Conservation (phyloP, 2,113 vertebrate species). For the Mesocricetus auratus region DNA sequence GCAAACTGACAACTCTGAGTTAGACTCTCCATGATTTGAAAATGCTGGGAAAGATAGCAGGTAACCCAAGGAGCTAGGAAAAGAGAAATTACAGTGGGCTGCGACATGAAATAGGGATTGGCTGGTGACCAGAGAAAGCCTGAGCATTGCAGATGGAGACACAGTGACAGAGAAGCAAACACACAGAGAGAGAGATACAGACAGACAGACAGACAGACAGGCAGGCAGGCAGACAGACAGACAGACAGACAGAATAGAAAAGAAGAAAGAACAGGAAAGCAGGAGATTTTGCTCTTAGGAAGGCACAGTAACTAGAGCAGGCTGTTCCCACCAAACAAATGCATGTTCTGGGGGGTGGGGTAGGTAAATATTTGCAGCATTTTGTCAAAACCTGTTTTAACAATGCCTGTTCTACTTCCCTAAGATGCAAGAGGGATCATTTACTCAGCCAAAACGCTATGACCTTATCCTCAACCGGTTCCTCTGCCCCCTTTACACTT, state of each 20-base stretch:
- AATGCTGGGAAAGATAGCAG: conserved; percentile 12
- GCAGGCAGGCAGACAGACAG: accelerated
- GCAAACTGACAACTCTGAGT: not conserved
- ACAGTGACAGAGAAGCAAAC: not conserved
- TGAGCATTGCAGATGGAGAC: not conserved
- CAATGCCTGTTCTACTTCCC: conserved; percentile 43
- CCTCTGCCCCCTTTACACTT: not conserved
- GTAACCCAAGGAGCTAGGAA: conserved; percentile 36
- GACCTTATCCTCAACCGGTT: not conserved
- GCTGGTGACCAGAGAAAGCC: not conserved
- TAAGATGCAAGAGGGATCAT: conserved; percentile 5
- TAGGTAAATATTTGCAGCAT: not conserved
- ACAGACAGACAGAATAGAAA: not conserved
- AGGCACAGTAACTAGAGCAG: not conserved
- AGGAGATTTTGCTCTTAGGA: not conserved
- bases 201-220: not conserved
- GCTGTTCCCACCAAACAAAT: not conserved
- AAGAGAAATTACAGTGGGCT: not conserved
- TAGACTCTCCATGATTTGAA: conserved; percentile 17
- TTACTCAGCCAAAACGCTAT: not conserved
- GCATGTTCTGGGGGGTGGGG: no score
- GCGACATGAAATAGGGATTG: not conserved
- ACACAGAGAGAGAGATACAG: not conserved
- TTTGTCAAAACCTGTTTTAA: conserved; percentile 57
- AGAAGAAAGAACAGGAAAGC: not conserved